Evolutionary conservation across 2,113 vertebrate species (phyloP).

Genomic region (Rhagologus leucostigma): DNA sequence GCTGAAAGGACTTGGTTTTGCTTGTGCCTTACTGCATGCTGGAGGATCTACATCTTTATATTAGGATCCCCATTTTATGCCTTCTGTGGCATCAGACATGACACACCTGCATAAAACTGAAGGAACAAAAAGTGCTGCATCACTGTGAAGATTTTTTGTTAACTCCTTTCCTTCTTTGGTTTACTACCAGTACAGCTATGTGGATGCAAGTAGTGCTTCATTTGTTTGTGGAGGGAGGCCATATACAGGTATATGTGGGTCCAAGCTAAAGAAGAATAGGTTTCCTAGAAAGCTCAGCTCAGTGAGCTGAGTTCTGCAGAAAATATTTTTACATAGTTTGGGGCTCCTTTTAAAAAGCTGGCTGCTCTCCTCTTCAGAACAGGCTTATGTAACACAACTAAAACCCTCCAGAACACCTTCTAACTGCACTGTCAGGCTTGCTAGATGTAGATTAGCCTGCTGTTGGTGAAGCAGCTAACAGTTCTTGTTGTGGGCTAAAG

Average conservation of each 20-base stretch:
- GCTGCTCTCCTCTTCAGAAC: background rate
- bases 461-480: background rate
- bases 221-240: background rate
- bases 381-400: background rate
- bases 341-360: background rate
- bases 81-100: background rate
- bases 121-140: background rate
- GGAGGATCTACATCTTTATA: background rate
- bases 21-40: slow-evolving; percentile 33
- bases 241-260: background rate
- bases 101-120: background rate
- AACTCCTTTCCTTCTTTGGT: background rate
- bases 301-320: background rate
- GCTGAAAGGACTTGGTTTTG: background rate
- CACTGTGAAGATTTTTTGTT: background rate
- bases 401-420: background rate
- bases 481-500: background rate
- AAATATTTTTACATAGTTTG: background rate
- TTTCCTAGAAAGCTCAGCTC: background rate
- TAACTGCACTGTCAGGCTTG: background rate
- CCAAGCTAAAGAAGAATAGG: background rate
- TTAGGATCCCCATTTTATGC: background rate
- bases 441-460: background rate
- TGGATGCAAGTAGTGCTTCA: background rate
- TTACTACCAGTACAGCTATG: background rate